phyloP scores from a whole-genome alignment of 1,140 invertebrate genomes.

The Acyrthosiphon pisum region DNA sequence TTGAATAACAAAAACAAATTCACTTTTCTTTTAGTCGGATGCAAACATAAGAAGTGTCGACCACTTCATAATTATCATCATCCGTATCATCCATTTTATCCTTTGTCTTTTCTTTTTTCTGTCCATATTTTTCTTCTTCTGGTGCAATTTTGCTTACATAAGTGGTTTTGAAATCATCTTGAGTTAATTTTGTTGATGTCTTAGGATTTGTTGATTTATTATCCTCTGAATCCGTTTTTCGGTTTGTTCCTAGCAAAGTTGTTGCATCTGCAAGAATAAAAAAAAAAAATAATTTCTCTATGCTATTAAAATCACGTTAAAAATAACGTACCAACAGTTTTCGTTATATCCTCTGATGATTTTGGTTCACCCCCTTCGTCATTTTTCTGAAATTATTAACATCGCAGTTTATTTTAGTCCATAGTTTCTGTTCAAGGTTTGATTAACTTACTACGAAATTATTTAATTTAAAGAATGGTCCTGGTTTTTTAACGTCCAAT shows the following conservation, averaged over 20 bases:
- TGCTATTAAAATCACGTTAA: not conserved
- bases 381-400: constrained; percentile 32
- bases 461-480: constrained; percentile 75
- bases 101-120: not conserved
- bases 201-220: constrained; percentile 29
- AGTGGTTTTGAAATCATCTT: constrained; percentile 39
- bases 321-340: constrained; percentile 40
- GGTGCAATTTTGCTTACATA: not conserved
- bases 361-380: not conserved
- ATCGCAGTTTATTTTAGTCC: not conserved
- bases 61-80: constrained; percentile 65
- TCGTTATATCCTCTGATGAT: constrained; percentile 1
- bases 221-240: not conserved
- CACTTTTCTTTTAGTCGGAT: constrained; percentile 73
- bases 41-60: constrained; percentile 75
- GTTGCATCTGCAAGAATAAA: constrained; percentile 32
- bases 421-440: not conserved
- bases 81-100: constrained; percentile 24
- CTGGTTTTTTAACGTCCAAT: constrained; percentile 93
- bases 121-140: not conserved
- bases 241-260: constrained; percentile 47
- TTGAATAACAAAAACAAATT: constrained; percentile 54
- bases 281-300: not conserved
- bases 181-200: not conserved
- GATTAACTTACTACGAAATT: constrained; percentile 64